Conservation (phyloP, 2,888 invertebrate species). For the Eupelmus urozonus region DNA sequence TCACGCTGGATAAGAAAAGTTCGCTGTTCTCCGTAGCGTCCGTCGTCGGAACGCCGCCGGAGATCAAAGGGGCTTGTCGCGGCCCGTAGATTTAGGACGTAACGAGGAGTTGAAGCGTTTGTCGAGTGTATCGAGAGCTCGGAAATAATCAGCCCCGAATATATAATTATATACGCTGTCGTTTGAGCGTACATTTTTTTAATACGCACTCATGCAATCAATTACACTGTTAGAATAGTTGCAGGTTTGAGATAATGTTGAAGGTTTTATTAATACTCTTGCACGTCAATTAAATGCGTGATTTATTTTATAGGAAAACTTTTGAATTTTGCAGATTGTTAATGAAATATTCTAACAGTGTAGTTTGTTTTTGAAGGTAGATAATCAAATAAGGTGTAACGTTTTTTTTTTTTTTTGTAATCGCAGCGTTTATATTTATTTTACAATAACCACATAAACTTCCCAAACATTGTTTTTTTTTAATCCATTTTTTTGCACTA, state of each 20-base stretch:
- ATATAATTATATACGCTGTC: slow-evolving; percentile 35
- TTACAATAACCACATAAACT: slow-evolving; percentile 37
- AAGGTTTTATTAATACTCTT: too few relatives aligned
- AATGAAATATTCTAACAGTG: neutral
- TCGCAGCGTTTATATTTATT: slow-evolving; percentile 41
- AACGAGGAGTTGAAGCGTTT: neutral
- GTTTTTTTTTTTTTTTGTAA: slow-evolving; percentile 8
- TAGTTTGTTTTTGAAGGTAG: slow-evolving; percentile 14
- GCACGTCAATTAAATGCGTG: too few relatives aligned
- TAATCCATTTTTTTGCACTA: neutral
- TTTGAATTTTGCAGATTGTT: neutral
- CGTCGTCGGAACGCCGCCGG: slow-evolving; percentile 63
- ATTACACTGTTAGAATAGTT: too few relatives aligned
- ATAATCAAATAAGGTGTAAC: neutral
- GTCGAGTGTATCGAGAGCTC: neutral
- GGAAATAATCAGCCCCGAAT: neutral
- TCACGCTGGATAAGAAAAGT: slow-evolving; percentile 64
- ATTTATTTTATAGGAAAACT: neutral
- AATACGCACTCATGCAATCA: slow-evolving; percentile 40
- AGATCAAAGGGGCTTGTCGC: slow-evolving; percentile 64
- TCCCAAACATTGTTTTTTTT: slow-evolving; percentile 20
- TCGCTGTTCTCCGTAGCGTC: slow-evolving; percentile 64
- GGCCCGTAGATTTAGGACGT: slow-evolving; percentile 59
- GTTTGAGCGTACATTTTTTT: slow-evolving; percentile 46
- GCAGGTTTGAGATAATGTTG: too few relatives aligned